Evolutionary conservation across 2,888 invertebrate genomes (phyloP).

Genomic region (Agrilus biguttatus): DNA sequence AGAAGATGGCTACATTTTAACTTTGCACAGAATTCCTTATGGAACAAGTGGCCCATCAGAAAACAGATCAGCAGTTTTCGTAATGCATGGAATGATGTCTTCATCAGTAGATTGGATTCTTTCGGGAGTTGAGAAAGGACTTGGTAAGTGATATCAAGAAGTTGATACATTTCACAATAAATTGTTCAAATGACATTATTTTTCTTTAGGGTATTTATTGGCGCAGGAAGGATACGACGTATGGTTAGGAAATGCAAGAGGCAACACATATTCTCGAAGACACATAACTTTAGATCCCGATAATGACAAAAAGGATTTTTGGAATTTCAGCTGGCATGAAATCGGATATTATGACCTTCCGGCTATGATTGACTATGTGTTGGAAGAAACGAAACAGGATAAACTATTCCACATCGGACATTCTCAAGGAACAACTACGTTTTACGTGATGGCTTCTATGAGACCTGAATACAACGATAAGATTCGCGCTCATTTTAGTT

Average conservation of each 20-base stretch:
- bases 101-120: slow-evolving; percentile 36
- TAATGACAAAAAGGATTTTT: slow-evolving; percentile 14
- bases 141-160: slow-evolving; percentile 26
- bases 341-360: slow-evolving; percentile 69
- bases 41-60: slow-evolving; percentile 13
- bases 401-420: slow-evolving; percentile 27
- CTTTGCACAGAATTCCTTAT: slow-evolving; percentile 24
- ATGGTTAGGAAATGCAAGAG: slow-evolving; percentile 45
- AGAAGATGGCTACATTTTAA: slow-evolving; percentile 35
- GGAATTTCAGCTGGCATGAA: slow-evolving; percentile 59
- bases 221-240: slow-evolving; percentile 30
- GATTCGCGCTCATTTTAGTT: slow-evolving; percentile 47
- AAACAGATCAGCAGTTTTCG: slow-evolving; percentile 28
- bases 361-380: slow-evolving; percentile 62
- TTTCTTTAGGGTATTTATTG: slow-evolving; percentile 31
- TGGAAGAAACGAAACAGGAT: slow-evolving; percentile 38
- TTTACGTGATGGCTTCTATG: slow-evolving; percentile 50
- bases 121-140: slow-evolving; percentile 30
- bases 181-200: too few species aligned
- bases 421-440: slow-evolving; percentile 60
- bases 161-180: too few species aligned
- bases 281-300: slow-evolving; percentile 27
- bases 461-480: slow-evolving; percentile 53
- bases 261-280: slow-evolving; percentile 39
- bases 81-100: slow-evolving; percentile 36